Evolutionary conservation across 2,888 invertebrate species (phyloP), one percentile per base, ranked within the genome.

Genomic region (Watsonalla binaria): DNA sequence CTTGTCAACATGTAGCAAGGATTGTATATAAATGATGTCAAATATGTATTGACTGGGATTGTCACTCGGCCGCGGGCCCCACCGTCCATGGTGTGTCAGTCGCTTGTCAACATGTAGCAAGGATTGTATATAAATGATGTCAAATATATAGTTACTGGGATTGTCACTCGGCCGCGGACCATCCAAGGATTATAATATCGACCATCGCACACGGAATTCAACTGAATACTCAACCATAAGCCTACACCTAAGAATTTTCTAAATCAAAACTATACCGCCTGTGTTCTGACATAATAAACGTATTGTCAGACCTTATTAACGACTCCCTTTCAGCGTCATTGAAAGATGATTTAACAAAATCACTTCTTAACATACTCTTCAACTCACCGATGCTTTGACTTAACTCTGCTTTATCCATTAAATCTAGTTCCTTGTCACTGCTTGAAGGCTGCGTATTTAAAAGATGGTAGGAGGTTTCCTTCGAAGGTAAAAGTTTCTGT

Each of bases 401-500:
- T 0, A 80, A 42, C 15, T 80, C 78, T n/a, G 70, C 51, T 49
- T 56, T 66, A 34, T 62, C 76, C 0, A 84, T 74, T 13, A 68
- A 74, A 14, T 66, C 73, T 2, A 87, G 52, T 48, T 88, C 88
- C 47, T 82, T 79, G 0, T 70, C 34, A 33, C 66, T 24, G 61
- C 39, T 59, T 0, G 58, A 46, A 54, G 53, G 14, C 58, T 52
- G 49, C 42, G 57, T 65, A 13, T 65, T 76, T 5, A 90, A 51
- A 0, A 81, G 78, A 15, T 80, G 76, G 46, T 90, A 90, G 0
- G 92, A 88, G 0, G 92, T 92, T 53, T 94, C 94, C 51, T 92
- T 87, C 37, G 92, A 82, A 13, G 92, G 86, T n/a, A 94, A 76
- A 11, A 94, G 76, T 55, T 92, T 87, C 55, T 93, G 93, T 8